These are phyloP conservation scores for Aplidium turbinatum DNA, from an alignment of 23 tunicate genomes.

Conservation along the genomic window DNA sequence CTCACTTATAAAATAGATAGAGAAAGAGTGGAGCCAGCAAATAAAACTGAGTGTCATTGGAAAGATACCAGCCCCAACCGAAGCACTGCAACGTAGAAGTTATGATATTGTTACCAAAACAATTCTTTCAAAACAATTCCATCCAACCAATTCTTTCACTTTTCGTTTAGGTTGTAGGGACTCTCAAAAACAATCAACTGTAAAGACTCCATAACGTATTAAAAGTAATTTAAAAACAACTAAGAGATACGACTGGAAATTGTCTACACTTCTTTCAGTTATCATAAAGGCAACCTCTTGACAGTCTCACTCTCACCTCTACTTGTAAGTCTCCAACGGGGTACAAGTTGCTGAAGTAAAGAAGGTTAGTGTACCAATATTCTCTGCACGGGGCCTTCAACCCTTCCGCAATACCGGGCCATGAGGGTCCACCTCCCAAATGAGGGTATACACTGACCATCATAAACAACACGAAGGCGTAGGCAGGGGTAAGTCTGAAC, in stretches of 20 bases:
- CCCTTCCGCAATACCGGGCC: constrained; percentile 4
- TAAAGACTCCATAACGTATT: too few relatives aligned
- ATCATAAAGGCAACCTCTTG: too few relatives aligned
- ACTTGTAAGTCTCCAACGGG: constrained; percentile 39
- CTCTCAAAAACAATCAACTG: too few relatives aligned
- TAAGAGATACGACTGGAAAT: too few relatives aligned
- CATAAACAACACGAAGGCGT: constrained; percentile 52
- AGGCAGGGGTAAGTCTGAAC: constrained; percentile 81
- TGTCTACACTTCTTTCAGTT: too few relatives aligned
- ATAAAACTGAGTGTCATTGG: constrained; percentile 94
- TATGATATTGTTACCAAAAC: too few relatives aligned
- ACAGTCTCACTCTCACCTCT: too few relatives aligned
- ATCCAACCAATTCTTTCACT: too few relatives aligned
- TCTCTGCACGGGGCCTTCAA: constrained; percentile 44
- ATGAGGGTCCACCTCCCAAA: constrained; percentile 62
- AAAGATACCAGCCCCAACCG: constrained; percentile 94
- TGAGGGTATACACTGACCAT: constrained; percentile 45
- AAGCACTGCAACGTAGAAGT: too few relatives aligned
- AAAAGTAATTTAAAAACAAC: too few relatives aligned
- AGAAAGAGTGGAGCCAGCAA: constrained; percentile 73
- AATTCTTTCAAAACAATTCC: too few relatives aligned
- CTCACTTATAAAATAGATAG: constrained; percentile 67
- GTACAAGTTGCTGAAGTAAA: constrained; percentile 89
- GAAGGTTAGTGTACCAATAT: constrained; percentile 92
- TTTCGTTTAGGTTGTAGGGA: too few relatives aligned